Base-by-base conservation (phyloP, 1,140 invertebrate species). In the Solen grandis region DNA sequence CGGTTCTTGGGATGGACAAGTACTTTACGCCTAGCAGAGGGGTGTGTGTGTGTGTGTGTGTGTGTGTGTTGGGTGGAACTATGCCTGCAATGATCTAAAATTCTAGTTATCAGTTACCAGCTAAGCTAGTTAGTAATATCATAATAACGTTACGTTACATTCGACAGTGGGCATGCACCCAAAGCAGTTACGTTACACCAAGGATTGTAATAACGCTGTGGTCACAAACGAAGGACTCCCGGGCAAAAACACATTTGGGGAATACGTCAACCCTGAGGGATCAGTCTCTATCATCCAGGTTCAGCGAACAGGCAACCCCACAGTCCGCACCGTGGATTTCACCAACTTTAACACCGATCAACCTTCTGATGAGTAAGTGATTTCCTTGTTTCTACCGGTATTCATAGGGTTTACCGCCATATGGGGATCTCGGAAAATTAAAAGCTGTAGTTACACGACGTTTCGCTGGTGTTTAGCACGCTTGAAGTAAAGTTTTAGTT, bases 191-290 rank as follows among this genome's bases (percentile, higher is more conserved):
- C 70, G 79, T 27, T 79, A 62, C 68, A 79, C 81, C 4, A 33
- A 55, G 0, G 69, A 83, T 29, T 83, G 81, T 41, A 60, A 27
- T 36, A 59, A 41, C 3, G 16, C 79, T 3, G 25, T 83, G n/a
- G 69, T 83, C 14, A 36, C 54, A 35, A 83, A 83, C 35, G 81
- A 83, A 73, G 81, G 81, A 14, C 25, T 3, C 4, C 41, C 81
- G 0, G 81, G 81, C 14, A 69, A 72, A 13, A 70, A 83, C 36
- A 52, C 65, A 14, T 19, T 10, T 16, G 36, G 31, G 8, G 68
- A 31, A 36, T 83, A 79, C 50, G 14, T 74, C 4, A 62, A 83
- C 55, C 81, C 81, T 16, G 68, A 83, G 50, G 81, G 81, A 16
- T 52, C 74, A 14, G 33, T 83, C 25, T 55, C 68, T 19, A 66